Conservation (phyloP, 1,140 invertebrate genomes). For the Calliopsis andreniformis region DNA sequence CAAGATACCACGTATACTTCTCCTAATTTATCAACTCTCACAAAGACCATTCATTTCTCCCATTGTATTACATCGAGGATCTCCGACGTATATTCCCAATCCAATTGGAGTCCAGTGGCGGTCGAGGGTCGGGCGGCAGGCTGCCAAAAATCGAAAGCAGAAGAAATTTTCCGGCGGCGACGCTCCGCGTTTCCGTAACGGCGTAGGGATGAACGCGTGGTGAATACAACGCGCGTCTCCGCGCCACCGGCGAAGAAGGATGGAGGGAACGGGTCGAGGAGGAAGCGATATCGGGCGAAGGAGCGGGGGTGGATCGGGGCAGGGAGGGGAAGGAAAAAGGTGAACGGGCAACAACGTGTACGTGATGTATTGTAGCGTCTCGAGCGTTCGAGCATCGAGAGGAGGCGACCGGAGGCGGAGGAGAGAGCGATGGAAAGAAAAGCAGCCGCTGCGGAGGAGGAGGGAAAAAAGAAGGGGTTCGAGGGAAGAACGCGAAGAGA, state of each 20-base stretch:
- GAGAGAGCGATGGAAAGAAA: conserved; percentile 31
- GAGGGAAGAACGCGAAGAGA: conserved; percentile 14
- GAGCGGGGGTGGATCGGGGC: not conserved
- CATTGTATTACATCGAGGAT: too few relatives aligned
- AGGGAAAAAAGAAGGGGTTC: conserved; percentile 1
- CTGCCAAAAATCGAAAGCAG: conserved; percentile 35
- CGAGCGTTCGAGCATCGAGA: conserved; percentile 72
- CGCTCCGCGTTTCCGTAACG: conserved; percentile 3
- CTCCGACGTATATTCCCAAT: too few relatives aligned
- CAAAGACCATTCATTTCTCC: too few relatives aligned
- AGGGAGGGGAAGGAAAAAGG: conserved; percentile 49
- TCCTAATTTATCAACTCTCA: too few relatives aligned
- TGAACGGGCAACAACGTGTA: conserved; percentile 63
- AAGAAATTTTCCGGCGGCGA: conserved; percentile 22
- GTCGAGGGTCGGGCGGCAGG: not conserved
- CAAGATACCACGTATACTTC: too few relatives aligned
- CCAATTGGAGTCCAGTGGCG: too few relatives aligned
- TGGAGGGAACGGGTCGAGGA: conserved; percentile 25
- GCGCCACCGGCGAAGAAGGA: conserved; percentile 1
- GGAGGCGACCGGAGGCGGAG: conserved; percentile 22
- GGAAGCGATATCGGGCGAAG: not conserved
- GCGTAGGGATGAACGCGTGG: conserved; percentile 30
- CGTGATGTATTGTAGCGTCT: conserved; percentile 75
- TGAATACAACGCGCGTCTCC: conserved; percentile 37
- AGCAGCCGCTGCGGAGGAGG: conserved; percentile 21